Percentiles rank a stretch among this genome's conserved stretches.
Conservation (phyloP, 2,888 invertebrate genomes). For the Scaptomyza reducta region DNA sequence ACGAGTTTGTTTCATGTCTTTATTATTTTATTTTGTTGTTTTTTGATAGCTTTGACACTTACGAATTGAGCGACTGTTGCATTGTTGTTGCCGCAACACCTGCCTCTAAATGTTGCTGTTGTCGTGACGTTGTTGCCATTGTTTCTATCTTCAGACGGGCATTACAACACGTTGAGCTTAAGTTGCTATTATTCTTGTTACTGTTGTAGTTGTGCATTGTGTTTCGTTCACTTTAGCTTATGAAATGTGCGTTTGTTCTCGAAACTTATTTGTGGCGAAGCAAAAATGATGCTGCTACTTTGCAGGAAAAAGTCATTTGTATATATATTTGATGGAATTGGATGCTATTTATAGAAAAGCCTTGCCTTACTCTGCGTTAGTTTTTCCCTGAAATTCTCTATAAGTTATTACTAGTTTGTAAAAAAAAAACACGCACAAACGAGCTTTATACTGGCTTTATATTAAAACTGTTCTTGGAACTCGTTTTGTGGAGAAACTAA, state of each 20-base stretch:
- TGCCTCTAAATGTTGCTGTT: constrained; percentile 17
- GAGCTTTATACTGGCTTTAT: no score
- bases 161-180: constrained; percentile 26
- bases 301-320: background rate
- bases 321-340: background rate
- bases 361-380: background rate
- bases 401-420: no score
- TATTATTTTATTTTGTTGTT: background rate
- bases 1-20: background rate
- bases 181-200: constrained; percentile 26
- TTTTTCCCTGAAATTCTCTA: background rate
- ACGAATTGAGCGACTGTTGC: constrained; percentile 75
- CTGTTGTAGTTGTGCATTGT: constrained; percentile 16
- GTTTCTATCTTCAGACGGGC: constrained; percentile 26
- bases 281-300: background rate
- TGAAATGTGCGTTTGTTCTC: constrained; percentile 4
- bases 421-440: no score
- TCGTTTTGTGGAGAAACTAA: no score
- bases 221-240: background rate
- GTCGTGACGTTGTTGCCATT: background rate
- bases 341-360: background rate
- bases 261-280: background rate
- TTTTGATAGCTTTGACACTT: constrained; percentile 64
- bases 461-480: no score
- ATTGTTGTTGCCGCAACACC: constrained; percentile 29